Base-by-base conservation (phyloP, 2,113 vertebrate species). In the Centropus unirufus region DNA sequence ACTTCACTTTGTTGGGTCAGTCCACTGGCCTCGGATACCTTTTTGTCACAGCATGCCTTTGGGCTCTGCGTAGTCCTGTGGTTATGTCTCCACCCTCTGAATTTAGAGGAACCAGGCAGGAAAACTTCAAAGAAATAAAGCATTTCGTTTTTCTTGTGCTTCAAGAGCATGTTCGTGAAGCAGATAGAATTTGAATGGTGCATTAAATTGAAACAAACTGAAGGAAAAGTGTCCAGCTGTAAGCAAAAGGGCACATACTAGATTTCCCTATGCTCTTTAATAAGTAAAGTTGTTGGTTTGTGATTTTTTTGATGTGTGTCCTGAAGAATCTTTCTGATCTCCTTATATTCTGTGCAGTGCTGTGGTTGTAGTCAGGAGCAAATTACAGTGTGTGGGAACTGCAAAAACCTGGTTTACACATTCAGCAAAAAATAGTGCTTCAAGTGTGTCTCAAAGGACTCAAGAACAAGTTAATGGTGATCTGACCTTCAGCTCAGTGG, bases 61-160 rank as follows among this genome's bases (percentile, higher is more conserved):
- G 72, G 93, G 83, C 90, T 95, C 92, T 95, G 88, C 95, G 0
- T 92, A 94, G 95, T 89, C 93, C 88, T 96, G 92, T 72, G 92
- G 93, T 81, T 95, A 90, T 88, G 85, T 96, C 94, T 95, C 92
- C 94, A 94, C 94, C 92, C 90, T 93, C 86, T 87, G 93, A 96
- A 97, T 96, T 97, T 94, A 95, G 95, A 90, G 73, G 76, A 90
- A 89, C 34, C 1, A 2, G 49, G 73, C 83, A 92, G 92, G 86
- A 87, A 90, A 92, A 96, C 95, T 96, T 97, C 96, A 97, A 96
- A 97, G 95, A 86, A 84, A 66, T 89, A 40, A 86, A 92, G 83
- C 77, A 46, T 94, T 92, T 90, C 92, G 87, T 40, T 91, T 87
- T 93, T 69, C 72, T 93, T 80, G 14, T 23, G 29, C 91, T 86